phyloP scores from a whole-genome alignment of 1,140 invertebrate genomes.

The Drosophila ogumai region DNA sequence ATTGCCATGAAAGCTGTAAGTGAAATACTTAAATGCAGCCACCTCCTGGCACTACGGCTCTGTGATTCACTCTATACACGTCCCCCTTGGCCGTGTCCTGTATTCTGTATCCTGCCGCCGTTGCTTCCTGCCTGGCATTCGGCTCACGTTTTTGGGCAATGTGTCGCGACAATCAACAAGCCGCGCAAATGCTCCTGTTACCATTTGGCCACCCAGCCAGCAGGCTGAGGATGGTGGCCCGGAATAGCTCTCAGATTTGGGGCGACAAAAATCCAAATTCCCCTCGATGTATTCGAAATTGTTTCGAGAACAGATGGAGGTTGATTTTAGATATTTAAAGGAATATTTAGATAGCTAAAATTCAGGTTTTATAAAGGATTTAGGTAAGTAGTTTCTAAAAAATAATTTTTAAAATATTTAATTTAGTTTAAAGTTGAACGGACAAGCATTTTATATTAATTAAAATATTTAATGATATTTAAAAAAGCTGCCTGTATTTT shows the following conservation, averaged over 20 bases:
- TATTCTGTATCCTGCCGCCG: slow-evolving; percentile 28
- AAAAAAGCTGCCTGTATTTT: not conserved
- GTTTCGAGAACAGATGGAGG: not conserved
- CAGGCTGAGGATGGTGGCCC: not conserved
- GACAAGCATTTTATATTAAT: no score
- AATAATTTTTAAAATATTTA: no score
- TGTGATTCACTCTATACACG: slow-evolving; percentile 32
- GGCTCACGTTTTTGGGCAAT: slow-evolving; percentile 79
- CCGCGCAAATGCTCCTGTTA: slow-evolving; percentile 51
- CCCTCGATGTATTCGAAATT: not conserved
- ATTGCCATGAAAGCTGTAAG: slow-evolving; percentile 81
- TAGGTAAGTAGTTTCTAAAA: no score
- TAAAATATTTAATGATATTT: not conserved
- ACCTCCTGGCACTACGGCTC: slow-evolving; percentile 37
- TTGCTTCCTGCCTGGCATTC: slow-evolving; percentile 47
- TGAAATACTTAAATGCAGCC: slow-evolving; percentile 78
- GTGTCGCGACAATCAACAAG: slow-evolving; percentile 80
- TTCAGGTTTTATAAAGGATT: not conserved
- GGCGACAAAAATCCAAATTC: slow-evolving; percentile 2
- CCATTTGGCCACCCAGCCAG: slow-evolving; percentile 52
- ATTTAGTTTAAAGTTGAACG: not conserved
- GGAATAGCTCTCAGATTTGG: slow-evolving; percentile 13
- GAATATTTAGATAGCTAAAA: not conserved
- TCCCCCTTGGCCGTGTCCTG: slow-evolving; percentile 2
- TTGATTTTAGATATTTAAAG: not conserved